Conservation (phyloP, 2,113 vertebrate genomes). For the Gopherus evgoodei region DNA sequence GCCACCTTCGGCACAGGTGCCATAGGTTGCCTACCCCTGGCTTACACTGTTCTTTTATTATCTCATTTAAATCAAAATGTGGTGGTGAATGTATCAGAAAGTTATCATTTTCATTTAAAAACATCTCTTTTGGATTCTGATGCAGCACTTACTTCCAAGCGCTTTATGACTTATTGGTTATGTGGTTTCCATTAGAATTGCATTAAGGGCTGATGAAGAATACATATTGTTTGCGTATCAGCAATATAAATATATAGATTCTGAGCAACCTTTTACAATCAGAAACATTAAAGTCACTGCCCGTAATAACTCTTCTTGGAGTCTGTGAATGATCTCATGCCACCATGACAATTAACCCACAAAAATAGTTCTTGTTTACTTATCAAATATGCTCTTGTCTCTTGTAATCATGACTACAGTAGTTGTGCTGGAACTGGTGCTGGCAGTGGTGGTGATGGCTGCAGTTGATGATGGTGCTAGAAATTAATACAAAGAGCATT, state of each 20-base stretch:
- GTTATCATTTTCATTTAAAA: too few relatives aligned
- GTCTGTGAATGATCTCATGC: not conserved
- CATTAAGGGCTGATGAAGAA: too few relatives aligned
- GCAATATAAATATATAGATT: not conserved
- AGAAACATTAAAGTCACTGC: not conserved
- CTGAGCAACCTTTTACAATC: not conserved
- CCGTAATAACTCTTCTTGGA: not conserved
- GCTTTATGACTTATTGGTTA: too few relatives aligned
- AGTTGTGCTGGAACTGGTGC: accelerated
- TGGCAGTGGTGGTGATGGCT: not conserved
- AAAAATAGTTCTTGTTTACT: constrained; percentile 33
- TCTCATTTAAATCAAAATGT: too few relatives aligned
- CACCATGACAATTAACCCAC: not conserved
- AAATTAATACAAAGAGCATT: not conserved
- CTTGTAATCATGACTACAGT: accelerated
- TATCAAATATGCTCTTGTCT: not conserved
- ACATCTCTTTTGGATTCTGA: too few relatives aligned
- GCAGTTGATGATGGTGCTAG: not conserved
- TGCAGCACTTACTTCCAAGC: too few relatives aligned
- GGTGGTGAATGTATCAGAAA: too few relatives aligned
- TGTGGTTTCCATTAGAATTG: too few relatives aligned
- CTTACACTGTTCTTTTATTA: too few relatives aligned
- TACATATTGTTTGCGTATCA: not conserved
- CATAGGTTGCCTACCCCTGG: too few relatives aligned
- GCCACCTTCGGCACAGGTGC: too few relatives aligned